A percentile compares a stretch with the other conserved stretches of the same genome.
Evolutionary conservation across 1,140 invertebrate genomes (phyloP).

Genomic region (Araneus ventricosus): DNA sequence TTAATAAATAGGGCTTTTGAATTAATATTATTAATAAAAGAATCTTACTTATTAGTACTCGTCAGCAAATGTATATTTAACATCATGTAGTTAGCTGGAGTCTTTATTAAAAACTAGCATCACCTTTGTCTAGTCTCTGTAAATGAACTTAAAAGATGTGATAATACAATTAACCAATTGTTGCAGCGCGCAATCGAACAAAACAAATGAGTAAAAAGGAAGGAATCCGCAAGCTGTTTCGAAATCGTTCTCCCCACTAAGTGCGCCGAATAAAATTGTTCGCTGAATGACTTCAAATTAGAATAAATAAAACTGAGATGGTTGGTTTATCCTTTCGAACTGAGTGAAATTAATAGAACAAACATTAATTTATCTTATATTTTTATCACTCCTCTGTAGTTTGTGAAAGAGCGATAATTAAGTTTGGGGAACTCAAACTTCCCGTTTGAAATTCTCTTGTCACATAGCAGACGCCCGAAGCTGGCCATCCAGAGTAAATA

Average conservation of each 20-base stretch:
- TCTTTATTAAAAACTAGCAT: no score
- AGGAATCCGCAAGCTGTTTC: neutral
- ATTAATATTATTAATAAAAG: no score
- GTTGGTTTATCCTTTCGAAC: conserved; percentile 1
- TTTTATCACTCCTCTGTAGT: neutral
- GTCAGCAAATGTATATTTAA: no score
- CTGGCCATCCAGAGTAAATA: neutral
- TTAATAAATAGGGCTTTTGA: no score
- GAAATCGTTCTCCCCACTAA: neutral
- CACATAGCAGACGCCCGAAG: neutral
- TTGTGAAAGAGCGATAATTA: conserved; percentile 31
- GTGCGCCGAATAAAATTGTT: neutral
- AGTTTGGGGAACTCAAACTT: conserved; percentile 42
- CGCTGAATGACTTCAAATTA: neutral
- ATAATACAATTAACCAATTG: neutral
- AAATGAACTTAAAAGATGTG: neutral
- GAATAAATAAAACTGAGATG: neutral
- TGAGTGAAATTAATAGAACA: conserved; percentile 59
- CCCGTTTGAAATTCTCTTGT: conserved; percentile 33
- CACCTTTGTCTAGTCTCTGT: neutral
- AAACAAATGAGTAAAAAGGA: neutral
- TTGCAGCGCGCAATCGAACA: neutral
- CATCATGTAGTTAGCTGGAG: no score
- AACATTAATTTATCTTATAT: conserved; percentile 49
- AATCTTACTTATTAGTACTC: no score